Base-by-base conservation (phyloP, 2,888 invertebrate genomes). In the Galerucella nymphaeae region DNA sequence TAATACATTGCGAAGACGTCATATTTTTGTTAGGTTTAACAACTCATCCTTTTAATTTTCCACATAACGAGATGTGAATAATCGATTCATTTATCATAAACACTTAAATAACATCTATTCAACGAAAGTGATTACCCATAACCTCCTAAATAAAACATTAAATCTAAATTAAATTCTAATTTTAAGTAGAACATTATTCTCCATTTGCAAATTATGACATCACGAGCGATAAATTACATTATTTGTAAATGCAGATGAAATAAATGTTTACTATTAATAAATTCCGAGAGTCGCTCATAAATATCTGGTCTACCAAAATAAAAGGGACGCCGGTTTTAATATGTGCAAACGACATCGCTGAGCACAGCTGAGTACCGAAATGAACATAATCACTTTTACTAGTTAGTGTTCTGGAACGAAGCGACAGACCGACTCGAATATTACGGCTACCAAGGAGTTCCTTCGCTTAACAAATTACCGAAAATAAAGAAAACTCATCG, bases 321-420 rank as follows among this genome's bases (percentile, higher is more conserved):
- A 77, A 79, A 79, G 76, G 77, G 75, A 73, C 66, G n/a, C n/a
- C 30, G 75, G 75, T 76, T 80, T 80, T 78, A 80, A 80, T 79
- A 80, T 71, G 78, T 78, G 78, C 75, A 78, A 80, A 80, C 78
- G 76, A 75, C 70, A 70, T 65, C 70, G 72, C 65, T 72, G 70
- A 69, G 78, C 78, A 77, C 78, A 79, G 78, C 79, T 74, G 77
- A 77, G 72, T 71, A 74, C 73, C 76, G 75, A 79, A 79, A 80
- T 79, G 76, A 76, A 79, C 61, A 78, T 80, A 78, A 79, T 80
- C 80, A 79, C 79, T 80, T 81, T 80, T 76, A 75, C 79, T 78
- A 76, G 76, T 78, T 77, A 80, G 78, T 80, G 81, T 79, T 78
- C 77, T 76, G 81, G 78, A 72, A 75, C 79, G 79, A 76, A 78